Base-by-base conservation (phyloP, 2,888 invertebrate genomes). In the Heptascelio sp. region DNA sequence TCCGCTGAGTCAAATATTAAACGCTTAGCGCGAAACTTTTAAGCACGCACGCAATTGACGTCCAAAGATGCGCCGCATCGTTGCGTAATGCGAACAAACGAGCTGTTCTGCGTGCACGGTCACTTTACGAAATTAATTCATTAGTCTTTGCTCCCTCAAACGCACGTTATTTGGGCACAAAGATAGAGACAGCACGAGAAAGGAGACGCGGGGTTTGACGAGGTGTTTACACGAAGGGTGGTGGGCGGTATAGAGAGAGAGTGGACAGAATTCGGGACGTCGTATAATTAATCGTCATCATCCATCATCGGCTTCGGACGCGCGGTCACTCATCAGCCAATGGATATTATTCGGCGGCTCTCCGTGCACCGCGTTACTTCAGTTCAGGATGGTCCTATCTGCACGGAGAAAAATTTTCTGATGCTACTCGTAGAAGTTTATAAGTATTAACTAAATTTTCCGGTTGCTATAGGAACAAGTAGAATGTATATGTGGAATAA, bases 201-300 rank as follows among this genome's bases (percentile, higher is more conserved):
- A 73, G 51, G 73, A 64, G 57, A 57, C 26, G 77, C 43, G 71
- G 79, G 57, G 34, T 55, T 51, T 30, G 72, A 43, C 49, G 70
- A 53, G 75, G 49, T 85, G 46, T 85, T 85, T 83, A 64, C 73
- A 62, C 77, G 72, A 21, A 21, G 72, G 81, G 70, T 9, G 70
- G 70, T 43, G 73, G 67, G 23, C 25, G 71, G 40, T 30, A n/a
- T n/a, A n/a, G n/a, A 26, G 60, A 43, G 59, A 60, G 49, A 60
- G 70, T 25, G 62, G 62, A 77, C 72, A 30, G 59, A 67, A 51
- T 34, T 55, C 72, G 60, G 88, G 89, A 90, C 91, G 89, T 85
- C 87, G 82, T 88, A 91, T 92, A 91, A 92, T 92, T 92, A 92
- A 92, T 92, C 90, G 89, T 91, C 89, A 86, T 89, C 89, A 92